These are phyloP conservation scores for Acanthococcus lagerstroemiae DNA, from an alignment of 2,888 invertebrate species.

Conservation along the genomic window DNA sequence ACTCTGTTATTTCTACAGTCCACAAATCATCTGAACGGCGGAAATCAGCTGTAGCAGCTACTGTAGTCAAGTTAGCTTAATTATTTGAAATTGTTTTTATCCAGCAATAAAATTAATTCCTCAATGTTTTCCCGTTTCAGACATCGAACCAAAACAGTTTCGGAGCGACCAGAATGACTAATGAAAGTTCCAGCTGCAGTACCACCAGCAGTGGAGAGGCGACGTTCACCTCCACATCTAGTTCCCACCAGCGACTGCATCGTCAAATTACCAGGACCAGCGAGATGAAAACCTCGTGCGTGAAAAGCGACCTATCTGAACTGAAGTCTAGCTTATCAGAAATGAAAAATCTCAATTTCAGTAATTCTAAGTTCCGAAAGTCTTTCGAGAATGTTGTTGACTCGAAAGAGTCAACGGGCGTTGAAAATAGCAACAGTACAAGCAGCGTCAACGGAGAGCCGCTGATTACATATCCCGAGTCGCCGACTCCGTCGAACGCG, in stretches of 20 bases:
- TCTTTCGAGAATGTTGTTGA: slow-evolving; percentile 10
- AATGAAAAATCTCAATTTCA: slow-evolving; percentile 58
- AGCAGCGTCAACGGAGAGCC: slow-evolving; percentile 16
- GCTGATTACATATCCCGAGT: slow-evolving; percentile 31
- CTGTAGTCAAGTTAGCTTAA: too few species aligned
- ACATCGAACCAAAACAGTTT: slow-evolving; percentile 6
- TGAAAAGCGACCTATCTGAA: slow-evolving; percentile 67
- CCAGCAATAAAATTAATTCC: too few species aligned
- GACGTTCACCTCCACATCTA: neutral
- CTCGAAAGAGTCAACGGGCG: neutral
- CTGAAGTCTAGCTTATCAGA: slow-evolving; percentile 74
- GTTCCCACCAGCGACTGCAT: slow-evolving; percentile 3
- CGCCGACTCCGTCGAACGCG: slow-evolving; percentile 17
- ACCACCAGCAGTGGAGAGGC: neutral
- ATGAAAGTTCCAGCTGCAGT: slow-evolving; percentile 1
- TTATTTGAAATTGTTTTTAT: too few species aligned
- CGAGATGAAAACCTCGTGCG: slow-evolving; percentile 66
- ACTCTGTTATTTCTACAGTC: too few species aligned
- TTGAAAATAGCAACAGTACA: neutral
- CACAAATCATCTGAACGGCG: too few species aligned
- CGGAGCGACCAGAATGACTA: slow-evolving; percentile 5
- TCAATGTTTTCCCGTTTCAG: too few species aligned
- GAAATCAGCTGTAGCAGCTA: too few species aligned
- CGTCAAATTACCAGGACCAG: slow-evolving; percentile 42
- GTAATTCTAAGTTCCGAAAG: slow-evolving; percentile 6